Evolutionary conservation across 2,888 invertebrate genomes (phyloP), one percentile per base, ranked within the genome.

Genomic region (Chymomyza procnemis): DNA sequence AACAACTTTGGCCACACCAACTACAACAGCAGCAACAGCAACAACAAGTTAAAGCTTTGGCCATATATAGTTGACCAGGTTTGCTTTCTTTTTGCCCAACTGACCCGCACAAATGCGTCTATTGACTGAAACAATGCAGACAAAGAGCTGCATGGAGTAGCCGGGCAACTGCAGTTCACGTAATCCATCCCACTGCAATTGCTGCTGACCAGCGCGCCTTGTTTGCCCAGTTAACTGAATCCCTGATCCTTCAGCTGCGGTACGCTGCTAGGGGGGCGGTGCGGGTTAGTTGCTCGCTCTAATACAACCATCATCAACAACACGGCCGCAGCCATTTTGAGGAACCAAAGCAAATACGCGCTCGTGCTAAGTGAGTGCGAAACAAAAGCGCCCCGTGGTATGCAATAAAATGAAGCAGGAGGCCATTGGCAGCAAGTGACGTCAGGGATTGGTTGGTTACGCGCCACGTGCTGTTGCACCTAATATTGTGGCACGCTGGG

Each of bases 21-120:
- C 47, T 47, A 21, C 19, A 21, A 14, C 54, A 54, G 12, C 6
- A 26, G 4, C 22, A 41, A 16, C 34, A 52, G 21, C 52, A 52
- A 22, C 34, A 8, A 12, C 26, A 26, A 26, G 26, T 5, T 1
- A 26, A 26, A 26, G 26, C 26, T 26, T 26, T 26, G 8, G 26
- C 26, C 8, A 26, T 26, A 26, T 6, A 1, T 16, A 34, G 16
- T 5, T 18, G 55, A 30, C 9, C 46, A 52, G 26, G 18, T 9
- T 52, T 54, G 70, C 76, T 76, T 78, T 86, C 78, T 76, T 70
- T 80, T 74, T 80, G 67, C 71, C 76, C 76, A 81, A 80, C 81
- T 81, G 86, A 86, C 86, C 81, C 81, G 86, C 86, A 81, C 84
- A 86, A 81, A 81, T 81, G 81, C 81, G 84, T 83, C 86, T 78